Evolutionary conservation across 92 coral and sea anemone species (phyloP).

Genomic region (Bergia puertoricense): DNA sequence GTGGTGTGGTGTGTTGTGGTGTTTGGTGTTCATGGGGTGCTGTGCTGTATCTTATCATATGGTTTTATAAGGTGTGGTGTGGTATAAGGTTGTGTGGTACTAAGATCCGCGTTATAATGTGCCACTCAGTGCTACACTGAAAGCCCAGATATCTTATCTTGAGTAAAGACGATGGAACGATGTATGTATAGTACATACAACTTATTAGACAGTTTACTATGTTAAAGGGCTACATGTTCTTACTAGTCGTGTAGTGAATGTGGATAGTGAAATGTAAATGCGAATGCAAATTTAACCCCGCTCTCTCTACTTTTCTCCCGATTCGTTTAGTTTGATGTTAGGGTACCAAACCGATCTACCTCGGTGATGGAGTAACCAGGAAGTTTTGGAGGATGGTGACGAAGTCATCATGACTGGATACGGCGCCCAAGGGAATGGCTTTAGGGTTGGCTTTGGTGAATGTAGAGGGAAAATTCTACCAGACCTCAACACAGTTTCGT

Average conservation of each 20-base stretch:
- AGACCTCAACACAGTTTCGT: conserved; percentile 45
- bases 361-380: conserved; percentile 87
- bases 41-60: no score
- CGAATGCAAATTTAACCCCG: background rate
- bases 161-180: background rate
- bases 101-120: no score
- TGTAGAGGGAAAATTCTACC: conserved; percentile 86
- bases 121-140: background rate
- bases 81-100: no score
- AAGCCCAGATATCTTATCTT: background rate
- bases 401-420: conserved; percentile 92
- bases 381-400: conserved; percentile 96
- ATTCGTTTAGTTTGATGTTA: conserved; percentile 92
- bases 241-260: background rate
- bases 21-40: no score
- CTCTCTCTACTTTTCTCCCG: conserved; percentile 56
- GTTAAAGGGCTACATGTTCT: no score
- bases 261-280: background rate
- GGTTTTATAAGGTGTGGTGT: no score
- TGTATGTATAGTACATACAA: background rate
- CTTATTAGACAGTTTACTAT: no score
- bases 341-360: conserved; percentile 89
- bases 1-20: no score
- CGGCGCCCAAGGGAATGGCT: conserved; percentile 87
- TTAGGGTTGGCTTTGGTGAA: conserved; percentile 92